These are phyloP conservation scores for Plagodis pulveraria DNA, from an alignment of 2,888 invertebrate species.

Conservation along the genomic window DNA sequence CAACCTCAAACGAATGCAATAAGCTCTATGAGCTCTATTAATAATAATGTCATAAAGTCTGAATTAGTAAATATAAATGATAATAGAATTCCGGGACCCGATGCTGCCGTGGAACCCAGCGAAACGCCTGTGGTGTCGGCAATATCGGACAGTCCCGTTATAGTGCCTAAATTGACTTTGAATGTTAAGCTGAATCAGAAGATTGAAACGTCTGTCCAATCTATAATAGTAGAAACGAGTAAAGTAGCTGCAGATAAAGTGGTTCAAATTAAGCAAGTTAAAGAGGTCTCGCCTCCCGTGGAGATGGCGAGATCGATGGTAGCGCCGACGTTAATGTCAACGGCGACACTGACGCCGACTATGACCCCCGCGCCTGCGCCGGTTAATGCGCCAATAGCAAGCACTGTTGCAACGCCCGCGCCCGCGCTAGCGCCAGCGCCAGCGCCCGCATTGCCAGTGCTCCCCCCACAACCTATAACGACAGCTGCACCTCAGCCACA, in stretches of 20 bases:
- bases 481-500: conserved; percentile 29
- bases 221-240: conserved; percentile 70
- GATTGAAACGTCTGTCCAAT: conserved; percentile 62
- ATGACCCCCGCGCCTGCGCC: not conserved
- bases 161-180: conserved; percentile 83
- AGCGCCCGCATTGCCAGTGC: conserved; percentile 29
- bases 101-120: conserved; percentile 64
- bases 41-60: conserved; percentile 78
- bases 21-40: conserved; percentile 68
- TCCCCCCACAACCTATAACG: conserved; percentile 28
- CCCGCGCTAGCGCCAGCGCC: conserved; percentile 34
- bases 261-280: conserved; percentile 48
- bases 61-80: conserved; percentile 75
- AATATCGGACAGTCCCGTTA: conserved; percentile 88
- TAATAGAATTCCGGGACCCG: conserved; percentile 70
- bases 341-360: conserved; percentile 12
- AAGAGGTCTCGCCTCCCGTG: conserved; percentile 5
- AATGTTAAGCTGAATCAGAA: conserved; percentile 72
- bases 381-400: conserved; percentile 7
- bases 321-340: conserved; percentile 13
- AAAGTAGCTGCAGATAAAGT: conserved; percentile 60
- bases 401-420: conserved; percentile 34
- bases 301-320: conserved; percentile 4
- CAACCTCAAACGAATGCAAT: conserved; percentile 72
- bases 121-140: conserved; percentile 89